Percentiles rank a stretch among this genome's conserved stretches.
phyloP scores from a whole-genome alignment of 2,888 invertebrate genomes.

The Rambutsinella grinnellia region DNA sequence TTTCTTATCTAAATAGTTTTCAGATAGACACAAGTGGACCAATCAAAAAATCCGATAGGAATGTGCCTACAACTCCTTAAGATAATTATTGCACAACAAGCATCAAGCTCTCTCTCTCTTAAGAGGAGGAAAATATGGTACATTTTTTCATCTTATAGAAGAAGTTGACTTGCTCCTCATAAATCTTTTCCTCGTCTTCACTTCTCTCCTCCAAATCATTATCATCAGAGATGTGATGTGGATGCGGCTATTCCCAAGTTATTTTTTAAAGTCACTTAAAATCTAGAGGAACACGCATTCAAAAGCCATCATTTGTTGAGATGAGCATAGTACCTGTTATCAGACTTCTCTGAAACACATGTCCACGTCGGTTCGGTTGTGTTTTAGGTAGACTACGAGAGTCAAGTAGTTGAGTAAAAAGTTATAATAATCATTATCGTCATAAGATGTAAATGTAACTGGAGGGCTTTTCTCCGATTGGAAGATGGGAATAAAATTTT shows the following conservation, averaged over 20 bases:
- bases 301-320: background rate
- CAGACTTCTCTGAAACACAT: slow-evolving; percentile 7
- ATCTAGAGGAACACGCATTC: background rate
- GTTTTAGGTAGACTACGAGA: background rate
- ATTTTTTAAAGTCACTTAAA: background rate
- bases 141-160: slow-evolving; percentile 19
- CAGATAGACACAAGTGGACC: slow-evolving; percentile 52
- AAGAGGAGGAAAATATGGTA: slow-evolving; percentile 14
- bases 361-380: background rate
- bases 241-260: background rate
- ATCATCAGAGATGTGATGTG: background rate
- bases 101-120: no score
- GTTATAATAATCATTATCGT: slow-evolving; percentile 9
- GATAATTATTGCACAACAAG: background rate
- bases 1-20: no score
- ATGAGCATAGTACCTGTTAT: slow-evolving; percentile 1
- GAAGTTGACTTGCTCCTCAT: slow-evolving; percentile 45
- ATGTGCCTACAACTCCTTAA: slow-evolving; percentile 25
- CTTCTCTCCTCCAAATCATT: background rate
- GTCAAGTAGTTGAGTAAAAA: background rate
- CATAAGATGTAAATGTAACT: slow-evolving; percentile 42
- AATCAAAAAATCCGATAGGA: slow-evolving; percentile 45
- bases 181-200: slow-evolving; percentile 48
- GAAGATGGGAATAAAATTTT: slow-evolving; percentile 4
- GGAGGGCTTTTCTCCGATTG: slow-evolving; percentile 35